A percentile compares a stretch with the other conserved stretches of the same genome.
These are phyloP conservation scores for Erynnis tages DNA, from an alignment of 2,888 invertebrate genomes.

Conservation along the genomic window DNA sequence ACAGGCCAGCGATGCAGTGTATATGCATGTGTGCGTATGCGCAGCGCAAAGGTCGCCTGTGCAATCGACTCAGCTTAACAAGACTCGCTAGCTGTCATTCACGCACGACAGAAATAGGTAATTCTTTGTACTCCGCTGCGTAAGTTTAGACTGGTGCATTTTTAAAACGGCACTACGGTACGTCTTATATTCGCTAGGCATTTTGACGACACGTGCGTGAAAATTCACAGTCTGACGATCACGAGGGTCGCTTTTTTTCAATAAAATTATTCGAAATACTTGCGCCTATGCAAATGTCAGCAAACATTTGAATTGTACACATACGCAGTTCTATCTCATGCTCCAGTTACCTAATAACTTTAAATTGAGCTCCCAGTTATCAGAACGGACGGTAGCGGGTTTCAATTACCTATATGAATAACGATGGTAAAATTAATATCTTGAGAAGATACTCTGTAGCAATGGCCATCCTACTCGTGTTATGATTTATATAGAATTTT, in stretches of 20 bases:
- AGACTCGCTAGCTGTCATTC: constrained; percentile 46
- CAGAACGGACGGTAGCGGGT: constrained; percentile 16
- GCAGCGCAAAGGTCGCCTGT: constrained; percentile 56
- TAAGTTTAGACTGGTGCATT: constrained; percentile 11
- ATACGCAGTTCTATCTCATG: constrained; percentile 7
- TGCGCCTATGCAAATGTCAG: constrained; percentile 22
- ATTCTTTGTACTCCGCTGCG: constrained; percentile 26
- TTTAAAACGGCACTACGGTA: constrained; percentile 3
- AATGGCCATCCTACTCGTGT: constrained; percentile 6
- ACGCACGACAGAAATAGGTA: constrained; percentile 35
- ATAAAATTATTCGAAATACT: constrained; percentile 14
- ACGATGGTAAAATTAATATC: constrained; percentile 6
- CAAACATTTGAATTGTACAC: constrained; percentile 10
- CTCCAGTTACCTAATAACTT: constrained; percentile 26
- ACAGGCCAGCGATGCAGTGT: constrained; percentile 40
- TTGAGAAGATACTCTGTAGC: neutral
- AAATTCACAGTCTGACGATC: neutral
- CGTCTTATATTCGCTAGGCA: neutral
- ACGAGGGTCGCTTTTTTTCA: constrained; percentile 8
- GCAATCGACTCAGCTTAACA: constrained; percentile 37
- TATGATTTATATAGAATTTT: constrained; percentile 13
- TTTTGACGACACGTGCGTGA: neutral
- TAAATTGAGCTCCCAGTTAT: constrained; percentile 23
- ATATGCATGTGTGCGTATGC: constrained; percentile 38
- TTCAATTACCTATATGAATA: constrained; percentile 15